Evolutionary conservation across 2,888 invertebrate genomes (phyloP).

Genomic region (Microchrysa polita): DNA sequence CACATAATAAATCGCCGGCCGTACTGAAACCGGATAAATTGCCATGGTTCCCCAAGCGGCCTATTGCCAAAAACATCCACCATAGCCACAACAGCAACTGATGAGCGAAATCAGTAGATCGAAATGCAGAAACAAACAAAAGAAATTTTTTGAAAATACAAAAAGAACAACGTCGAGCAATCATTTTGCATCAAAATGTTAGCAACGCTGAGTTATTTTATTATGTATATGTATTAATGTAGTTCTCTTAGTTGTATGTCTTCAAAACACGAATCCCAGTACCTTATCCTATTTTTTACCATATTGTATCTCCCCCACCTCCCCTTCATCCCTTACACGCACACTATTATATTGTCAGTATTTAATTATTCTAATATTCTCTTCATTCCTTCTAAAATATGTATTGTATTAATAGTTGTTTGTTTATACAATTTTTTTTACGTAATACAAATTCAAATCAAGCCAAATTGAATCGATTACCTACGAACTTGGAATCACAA

Average conservation of each 20-base stretch:
- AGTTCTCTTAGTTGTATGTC: constrained; percentile 29
- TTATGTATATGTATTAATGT: constrained; percentile 17
- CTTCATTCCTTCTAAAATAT: constrained; percentile 24
- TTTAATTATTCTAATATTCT: constrained; percentile 28
- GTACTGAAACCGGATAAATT: constrained; percentile 29
- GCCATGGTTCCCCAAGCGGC: constrained; percentile 16
- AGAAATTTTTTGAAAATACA: too few relatives aligned
- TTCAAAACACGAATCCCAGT: constrained; percentile 7
- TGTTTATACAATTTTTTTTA: constrained; percentile 25
- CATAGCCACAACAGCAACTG: constrained; percentile 52
- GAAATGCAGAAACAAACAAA: too few relatives aligned
- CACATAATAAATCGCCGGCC: constrained; percentile 29
- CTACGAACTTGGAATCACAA: neutral
- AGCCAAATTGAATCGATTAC: constrained; percentile 15
- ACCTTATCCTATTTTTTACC: constrained; percentile 24
- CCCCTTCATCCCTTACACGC: constrained; percentile 25
- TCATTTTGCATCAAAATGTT: constrained; percentile 47
- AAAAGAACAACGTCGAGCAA: constrained; percentile 52
- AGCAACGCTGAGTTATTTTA: constrained; percentile 46
- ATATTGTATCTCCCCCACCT: neutral
- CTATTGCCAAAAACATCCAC: constrained; percentile 47
- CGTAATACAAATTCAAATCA: neutral
- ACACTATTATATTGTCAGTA: constrained; percentile 32
- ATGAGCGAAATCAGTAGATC: constrained; percentile 52
- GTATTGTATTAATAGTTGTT: constrained; percentile 9